Conservation (phyloP, 1,140 invertebrate genomes). For the Conopomorpha cramerella region DNA sequence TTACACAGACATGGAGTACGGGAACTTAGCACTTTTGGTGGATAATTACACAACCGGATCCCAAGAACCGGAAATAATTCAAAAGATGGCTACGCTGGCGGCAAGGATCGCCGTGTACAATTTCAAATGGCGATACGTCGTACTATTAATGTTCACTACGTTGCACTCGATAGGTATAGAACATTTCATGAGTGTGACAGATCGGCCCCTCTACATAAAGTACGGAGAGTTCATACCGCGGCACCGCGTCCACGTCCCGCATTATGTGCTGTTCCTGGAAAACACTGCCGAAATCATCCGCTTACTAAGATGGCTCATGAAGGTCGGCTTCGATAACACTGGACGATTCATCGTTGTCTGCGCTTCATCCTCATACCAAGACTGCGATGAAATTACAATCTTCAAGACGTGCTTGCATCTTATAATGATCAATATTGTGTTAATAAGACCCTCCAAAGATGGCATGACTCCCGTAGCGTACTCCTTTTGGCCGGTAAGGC, state of each 20-base stretch:
- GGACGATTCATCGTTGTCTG: slow-evolving; percentile 29
- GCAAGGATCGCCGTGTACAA: slow-evolving; percentile 27
- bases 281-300: slow-evolving; percentile 16
- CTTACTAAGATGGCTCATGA: slow-evolving; percentile 16
- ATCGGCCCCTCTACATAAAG: slow-evolving; percentile 18
- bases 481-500: slow-evolving; percentile 16
- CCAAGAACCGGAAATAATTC: slow-evolving; percentile 7
- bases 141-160: slow-evolving; percentile 19
- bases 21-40: too few species aligned
- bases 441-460: slow-evolving; percentile 12
- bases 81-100: slow-evolving; percentile 15
- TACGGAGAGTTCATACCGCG: slow-evolving; percentile 13
- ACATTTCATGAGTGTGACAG: slow-evolving; percentile 20
- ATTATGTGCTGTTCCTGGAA: slow-evolving; percentile 26
- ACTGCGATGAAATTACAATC: slow-evolving; percentile 19
- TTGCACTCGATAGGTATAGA: slow-evolving; percentile 12
- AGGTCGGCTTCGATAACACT: slow-evolving; percentile 17
- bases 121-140: slow-evolving; percentile 30
- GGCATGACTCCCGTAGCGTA: slow-evolving; percentile 8
- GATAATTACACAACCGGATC: too few species aligned
- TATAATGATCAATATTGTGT: slow-evolving; percentile 19
- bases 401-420: slow-evolving; percentile 14
- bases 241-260: slow-evolving; percentile 9
- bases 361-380: slow-evolving; percentile 6
- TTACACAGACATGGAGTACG: too few species aligned